A percentile compares a stretch with the other conserved stretches of the same genome.
These are phyloP conservation scores for Phylloscopus whistleri DNA, from an alignment of 2,113 vertebrate genomes.

Conservation along the genomic window DNA sequence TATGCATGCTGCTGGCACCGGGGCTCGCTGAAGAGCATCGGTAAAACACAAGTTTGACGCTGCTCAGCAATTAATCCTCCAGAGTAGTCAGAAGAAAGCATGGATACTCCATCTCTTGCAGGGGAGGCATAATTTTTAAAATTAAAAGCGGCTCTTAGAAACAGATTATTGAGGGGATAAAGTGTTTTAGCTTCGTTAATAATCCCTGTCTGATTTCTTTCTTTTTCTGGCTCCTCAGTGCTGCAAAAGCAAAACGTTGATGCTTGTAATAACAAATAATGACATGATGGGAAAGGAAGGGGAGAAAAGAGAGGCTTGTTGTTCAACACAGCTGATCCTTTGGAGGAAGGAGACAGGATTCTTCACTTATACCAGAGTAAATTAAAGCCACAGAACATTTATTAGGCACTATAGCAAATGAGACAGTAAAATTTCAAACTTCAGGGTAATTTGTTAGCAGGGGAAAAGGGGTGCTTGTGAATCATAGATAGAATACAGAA, in stretches of 20 bases:
- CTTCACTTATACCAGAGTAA: neutral
- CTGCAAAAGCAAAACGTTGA: neutral
- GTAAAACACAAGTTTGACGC: neutral
- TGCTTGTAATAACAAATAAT: neutral
- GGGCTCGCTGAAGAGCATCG: neutral
- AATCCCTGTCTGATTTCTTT: neutral
- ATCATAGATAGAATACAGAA: neutral
- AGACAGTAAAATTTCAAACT: neutral
- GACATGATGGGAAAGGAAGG: neutral
- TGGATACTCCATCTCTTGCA: neutral
- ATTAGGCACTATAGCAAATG: rapidly evolving
- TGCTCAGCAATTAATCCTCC: neutral
- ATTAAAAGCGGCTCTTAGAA: neutral
- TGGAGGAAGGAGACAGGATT: neutral
- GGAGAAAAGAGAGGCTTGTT: neutral
- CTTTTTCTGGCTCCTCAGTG: neutral
- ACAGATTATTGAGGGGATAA: neutral
- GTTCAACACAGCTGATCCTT: neutral
- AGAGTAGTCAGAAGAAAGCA: neutral
- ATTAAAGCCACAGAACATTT: neutral
- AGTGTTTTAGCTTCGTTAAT: neutral
- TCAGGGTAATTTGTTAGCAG: neutral
- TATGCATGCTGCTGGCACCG: neutral
- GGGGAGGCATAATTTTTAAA: neutral
- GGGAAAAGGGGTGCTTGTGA: neutral